phyloP scores from a whole-genome alignment of 1,140 invertebrate species.

The Sinonovacula constricta region DNA sequence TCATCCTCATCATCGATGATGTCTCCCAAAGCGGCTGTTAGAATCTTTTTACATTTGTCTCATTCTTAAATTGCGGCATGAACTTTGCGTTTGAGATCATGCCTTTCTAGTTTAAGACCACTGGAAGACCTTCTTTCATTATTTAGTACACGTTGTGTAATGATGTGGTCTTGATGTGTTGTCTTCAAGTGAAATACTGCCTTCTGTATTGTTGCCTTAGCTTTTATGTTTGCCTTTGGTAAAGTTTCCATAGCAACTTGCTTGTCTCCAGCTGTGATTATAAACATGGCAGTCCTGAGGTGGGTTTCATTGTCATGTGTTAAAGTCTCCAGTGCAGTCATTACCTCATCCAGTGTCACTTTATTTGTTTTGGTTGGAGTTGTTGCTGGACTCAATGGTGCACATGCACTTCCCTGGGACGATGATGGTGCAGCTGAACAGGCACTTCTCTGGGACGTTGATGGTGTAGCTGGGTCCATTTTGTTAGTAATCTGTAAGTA shows the following conservation, averaged over 20 bases:
- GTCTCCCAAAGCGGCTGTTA: conserved; percentile 7
- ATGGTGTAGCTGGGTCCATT: conserved; percentile 17
- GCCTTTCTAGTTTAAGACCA: conserved; percentile 12
- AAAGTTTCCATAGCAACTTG: conserved; percentile 6
- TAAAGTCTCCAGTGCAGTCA: neutral
- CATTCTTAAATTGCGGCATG: neutral
- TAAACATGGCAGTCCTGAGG: conserved; percentile 5
- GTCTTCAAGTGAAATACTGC: neutral
- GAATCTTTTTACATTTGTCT: conserved; percentile 6
- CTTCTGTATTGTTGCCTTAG: neutral
- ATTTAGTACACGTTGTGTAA: conserved; percentile 5
- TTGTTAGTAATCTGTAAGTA: conserved; percentile 8
- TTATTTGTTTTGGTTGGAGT: conserved; percentile 15
- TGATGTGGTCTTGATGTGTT: neutral
- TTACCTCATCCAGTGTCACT: conserved; percentile 17
- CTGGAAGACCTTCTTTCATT: conserved; percentile 3
- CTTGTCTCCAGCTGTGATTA: conserved; percentile 7
- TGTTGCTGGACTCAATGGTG: neutral
- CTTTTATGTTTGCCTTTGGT: too few species aligned
- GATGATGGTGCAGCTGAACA: conserved; percentile 11
- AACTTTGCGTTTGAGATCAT: neutral
- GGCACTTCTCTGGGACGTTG: too few species aligned
- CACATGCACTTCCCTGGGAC: neutral
- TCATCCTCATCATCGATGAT: conserved; percentile 9
- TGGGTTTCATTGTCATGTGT: conserved; percentile 3